Evolutionary conservation across 2,888 invertebrate species (phyloP), one percentile per base, ranked within the genome.

Genomic region (Carpatolechia fugitivella): DNA sequence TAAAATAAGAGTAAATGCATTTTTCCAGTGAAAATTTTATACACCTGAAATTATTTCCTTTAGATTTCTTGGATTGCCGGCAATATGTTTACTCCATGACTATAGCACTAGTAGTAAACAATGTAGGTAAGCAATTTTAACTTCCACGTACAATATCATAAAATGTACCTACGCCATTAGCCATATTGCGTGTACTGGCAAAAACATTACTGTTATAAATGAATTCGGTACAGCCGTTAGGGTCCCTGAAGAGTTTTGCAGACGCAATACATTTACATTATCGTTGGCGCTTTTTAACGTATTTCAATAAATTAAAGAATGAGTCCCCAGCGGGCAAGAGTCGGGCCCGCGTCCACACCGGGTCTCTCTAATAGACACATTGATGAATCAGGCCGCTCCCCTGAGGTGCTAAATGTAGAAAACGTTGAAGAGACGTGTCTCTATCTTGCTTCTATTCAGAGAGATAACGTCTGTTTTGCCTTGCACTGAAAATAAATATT

Each of bases 301-400:
- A 78, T 78, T 80, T 76, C 74, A 76, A 76, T 80, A 82, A 85
- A 86, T 85, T 74, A 88, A 85, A 80, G 74, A 80, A 88, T 83
- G 78, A 64, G 67, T 80, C 85, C 78, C 82, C 56, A 48, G 76
- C 55, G 70, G 63, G 51, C 48, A 52, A 40, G 29, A 59, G 60
- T 61, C 13, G 8, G 29, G 44, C 1, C 47, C 59, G 61, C 13
- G 14, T 20, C 10, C 40, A 20, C 40, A 20, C 18, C 40, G 40
- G 40, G 62, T 66, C 56, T n/a, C 62, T 62, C 58, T 84, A 88
- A 87, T 85, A 74, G 85, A 85, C 81, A 85, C 70, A 82, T 85
- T 87, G 84, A 88, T 82, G 77, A 75, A 87, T 86, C 69, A 65
- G 70, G 64, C 55, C 54, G 55, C 60, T 57, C 61, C 59, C 58